Evolutionary conservation across 2,888 invertebrate species (phyloP), one percentile per base, ranked within the genome.

Genomic region (Nephrotoma appendiculata): DNA sequence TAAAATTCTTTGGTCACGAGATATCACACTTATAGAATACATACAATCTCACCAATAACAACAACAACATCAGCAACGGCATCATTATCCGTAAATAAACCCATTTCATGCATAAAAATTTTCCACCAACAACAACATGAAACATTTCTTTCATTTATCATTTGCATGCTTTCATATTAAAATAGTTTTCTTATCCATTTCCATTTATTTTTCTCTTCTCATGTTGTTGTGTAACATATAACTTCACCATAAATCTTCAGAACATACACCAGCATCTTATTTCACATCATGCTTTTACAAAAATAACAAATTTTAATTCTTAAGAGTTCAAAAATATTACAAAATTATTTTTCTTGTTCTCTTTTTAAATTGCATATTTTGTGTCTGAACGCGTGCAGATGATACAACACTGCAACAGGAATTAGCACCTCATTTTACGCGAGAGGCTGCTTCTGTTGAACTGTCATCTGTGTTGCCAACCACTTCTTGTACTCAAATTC

Each of bases 381-480:
- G 71, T 19, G 71, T 71, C 19, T 71, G 71, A 71, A 71, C 71
- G 71, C 71, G 31, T 71, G 71, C 71, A 71, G 71, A 71, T 71
- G 71, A 71, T 71, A 71, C 71, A 71, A 31, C 71, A 71, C 71
- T 71, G 31, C 71, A 71, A 71, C 71, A 71, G 31, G 71, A 71
- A 71, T 19, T 71, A 71, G 71, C n/a, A 71, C 71, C 71, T 71
- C 71, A 71, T 71, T 31, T 71, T 71, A 31, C 83, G 41, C 85
- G 86, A 44, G 87, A 87, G 87, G 87, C 85, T 42, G 43, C 86
- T 44, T 86, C 87, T 48, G 86, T 86, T 86, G 87, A 87, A 86
- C 86, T 86, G 42, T 71, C 87, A 19, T 57, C 86, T 84, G 15
- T 84, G 41, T 43, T 84, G 42, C 84, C 41, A 84, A 42, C 84